phyloP scores from a whole-genome alignment of 1,140 invertebrate species.

The Rhopalosiphum maidis region DNA sequence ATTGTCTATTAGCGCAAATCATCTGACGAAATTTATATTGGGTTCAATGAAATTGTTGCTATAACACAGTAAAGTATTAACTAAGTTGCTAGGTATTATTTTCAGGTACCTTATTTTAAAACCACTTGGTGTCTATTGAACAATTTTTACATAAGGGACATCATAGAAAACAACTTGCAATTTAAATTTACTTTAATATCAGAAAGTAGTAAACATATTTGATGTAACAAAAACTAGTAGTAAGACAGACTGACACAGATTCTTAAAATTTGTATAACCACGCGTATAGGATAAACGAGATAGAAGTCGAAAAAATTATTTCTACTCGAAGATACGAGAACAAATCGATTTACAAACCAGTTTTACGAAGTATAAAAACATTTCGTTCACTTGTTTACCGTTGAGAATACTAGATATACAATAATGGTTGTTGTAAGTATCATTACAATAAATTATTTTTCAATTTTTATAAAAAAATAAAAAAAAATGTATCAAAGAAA shows the following conservation, averaged over 20 bases:
- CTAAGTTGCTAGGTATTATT: neutral
- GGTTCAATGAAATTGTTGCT: neutral
- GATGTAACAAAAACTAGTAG: neutral
- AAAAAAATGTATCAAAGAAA: neutral
- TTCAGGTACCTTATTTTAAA: neutral
- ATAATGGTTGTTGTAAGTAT: neutral
- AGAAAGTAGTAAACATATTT: neutral
- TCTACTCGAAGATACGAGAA: neutral
- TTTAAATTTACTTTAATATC: neutral
- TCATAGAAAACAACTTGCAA: neutral
- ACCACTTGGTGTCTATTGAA: neutral
- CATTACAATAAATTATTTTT: conserved; percentile 20
- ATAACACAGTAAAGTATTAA: neutral
- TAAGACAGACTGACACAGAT: neutral
- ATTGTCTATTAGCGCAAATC: neutral
- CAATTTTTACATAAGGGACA: neutral
- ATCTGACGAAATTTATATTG: neutral
- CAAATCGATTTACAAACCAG: conserved; percentile 8
- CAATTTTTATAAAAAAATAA: neutral
- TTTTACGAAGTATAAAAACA: neutral
- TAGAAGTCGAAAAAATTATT: neutral
- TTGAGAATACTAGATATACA: neutral
- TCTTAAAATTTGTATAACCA: neutral
- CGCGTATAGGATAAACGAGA: neutral
- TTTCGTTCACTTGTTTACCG: neutral